These are phyloP conservation scores for Aproaerema taeniolella DNA, from an alignment of 2,888 invertebrate species.

Conservation along the genomic window DNA sequence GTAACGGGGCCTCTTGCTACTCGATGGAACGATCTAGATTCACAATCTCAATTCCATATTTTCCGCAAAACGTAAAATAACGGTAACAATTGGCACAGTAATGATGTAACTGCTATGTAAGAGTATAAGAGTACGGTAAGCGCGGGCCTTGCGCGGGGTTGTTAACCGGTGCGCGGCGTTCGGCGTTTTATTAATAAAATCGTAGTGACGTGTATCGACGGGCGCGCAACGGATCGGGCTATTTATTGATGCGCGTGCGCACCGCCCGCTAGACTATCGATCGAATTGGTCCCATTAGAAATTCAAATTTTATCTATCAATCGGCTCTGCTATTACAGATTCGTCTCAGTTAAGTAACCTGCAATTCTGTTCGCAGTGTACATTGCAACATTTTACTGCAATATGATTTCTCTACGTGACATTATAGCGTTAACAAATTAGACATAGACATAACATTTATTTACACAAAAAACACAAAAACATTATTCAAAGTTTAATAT, in stretches of 20 bases:
- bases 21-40: slow-evolving; percentile 29
- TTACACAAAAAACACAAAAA: too few species aligned
- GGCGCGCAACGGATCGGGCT: slow-evolving; percentile 56
- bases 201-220: slow-evolving; percentile 67
- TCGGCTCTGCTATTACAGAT: slow-evolving; percentile 26
- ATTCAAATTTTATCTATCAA: slow-evolving; percentile 10
- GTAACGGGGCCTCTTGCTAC: slow-evolving; percentile 43
- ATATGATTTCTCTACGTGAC: slow-evolving; percentile 2
- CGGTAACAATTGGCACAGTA: slow-evolving; percentile 27
- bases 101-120: slow-evolving; percentile 43
- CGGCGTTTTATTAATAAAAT: slow-evolving; percentile 72
- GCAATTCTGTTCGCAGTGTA: neutral
- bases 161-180: slow-evolving; percentile 40
- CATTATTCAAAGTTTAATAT: too few species aligned
- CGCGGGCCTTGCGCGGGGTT: slow-evolving; percentile 49
- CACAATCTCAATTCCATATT: neutral
- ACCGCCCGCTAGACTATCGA: slow-evolving; percentile 39
- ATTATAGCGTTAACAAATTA: too few species aligned
- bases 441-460: too few species aligned
- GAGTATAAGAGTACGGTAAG: slow-evolving; percentile 37
- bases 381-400: slow-evolving; percentile 7
- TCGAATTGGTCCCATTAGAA: slow-evolving; percentile 22
- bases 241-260: slow-evolving; percentile 66
- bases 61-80: slow-evolving; percentile 13
- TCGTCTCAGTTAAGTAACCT: slow-evolving; percentile 28